Conservation (phyloP, 2,113 vertebrate genomes). For the Ictalurus furcatus region DNA sequence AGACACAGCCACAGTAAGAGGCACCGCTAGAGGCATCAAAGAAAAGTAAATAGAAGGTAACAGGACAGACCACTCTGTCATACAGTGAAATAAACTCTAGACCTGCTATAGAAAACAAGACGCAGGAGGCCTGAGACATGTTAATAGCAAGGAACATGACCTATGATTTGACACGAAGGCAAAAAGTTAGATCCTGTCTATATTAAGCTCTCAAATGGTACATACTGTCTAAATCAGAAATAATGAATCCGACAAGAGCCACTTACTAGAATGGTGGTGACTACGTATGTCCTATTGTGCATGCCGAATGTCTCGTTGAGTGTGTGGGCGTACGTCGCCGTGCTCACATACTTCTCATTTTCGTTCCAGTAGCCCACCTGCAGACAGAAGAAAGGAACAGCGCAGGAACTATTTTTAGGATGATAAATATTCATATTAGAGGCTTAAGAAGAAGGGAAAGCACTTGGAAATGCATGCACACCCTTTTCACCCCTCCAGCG, state of each 20-base stretch:
- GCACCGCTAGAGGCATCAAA: constrained; percentile 16
- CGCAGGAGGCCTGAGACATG: background rate
- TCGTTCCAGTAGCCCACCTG: constrained; percentile 99
- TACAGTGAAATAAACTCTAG: background rate
- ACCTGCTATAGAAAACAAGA: background rate
- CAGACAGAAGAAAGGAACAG: constrained; percentile 37
- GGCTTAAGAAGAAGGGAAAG: constrained; percentile 51
- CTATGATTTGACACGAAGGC: background rate
- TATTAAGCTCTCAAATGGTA: background rate
- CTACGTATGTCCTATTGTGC: constrained; percentile 90
- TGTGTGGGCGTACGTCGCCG: constrained; percentile 76
- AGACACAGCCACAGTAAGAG: background rate
- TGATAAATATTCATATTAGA: constrained; percentile 54
- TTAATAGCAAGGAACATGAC: background rate
- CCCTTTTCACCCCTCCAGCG: constrained; percentile 44
- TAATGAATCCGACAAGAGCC: background rate
- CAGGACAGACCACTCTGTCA: constrained; percentile 13
- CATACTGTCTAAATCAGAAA: constrained; percentile 6
- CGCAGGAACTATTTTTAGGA: constrained; percentile 47
- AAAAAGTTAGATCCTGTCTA: background rate
- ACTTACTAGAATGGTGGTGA: constrained; percentile 95
- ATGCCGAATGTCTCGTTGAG: constrained; percentile 86
- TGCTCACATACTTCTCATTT: constrained; percentile 85
- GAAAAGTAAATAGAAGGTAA: constrained; percentile 19
- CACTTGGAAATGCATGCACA: constrained; percentile 45